Percentiles rank a stretch among this genome's conserved stretches.
Conservation (phyloP, 2,113 vertebrate species). For the Pseudonaja textilis region DNA sequence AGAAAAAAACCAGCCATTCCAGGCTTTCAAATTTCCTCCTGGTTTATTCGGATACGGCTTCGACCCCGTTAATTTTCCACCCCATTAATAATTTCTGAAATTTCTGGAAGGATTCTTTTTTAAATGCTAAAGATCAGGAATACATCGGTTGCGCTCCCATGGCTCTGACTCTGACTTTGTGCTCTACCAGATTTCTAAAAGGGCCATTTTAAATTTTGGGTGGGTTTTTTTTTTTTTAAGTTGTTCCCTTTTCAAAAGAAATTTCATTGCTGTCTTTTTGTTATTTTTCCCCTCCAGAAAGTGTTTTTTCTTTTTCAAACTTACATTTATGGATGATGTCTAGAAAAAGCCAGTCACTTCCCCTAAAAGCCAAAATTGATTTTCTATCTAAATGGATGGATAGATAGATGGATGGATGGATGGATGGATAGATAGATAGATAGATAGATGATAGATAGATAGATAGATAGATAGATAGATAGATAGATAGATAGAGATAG, state of each 20-base stretch:
- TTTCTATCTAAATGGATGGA: background rate
- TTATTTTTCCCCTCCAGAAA: conserved; percentile 46
- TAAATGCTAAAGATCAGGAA: background rate
- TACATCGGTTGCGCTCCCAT: background rate
- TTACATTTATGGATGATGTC: conserved; percentile 46
- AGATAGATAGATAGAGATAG: no score
- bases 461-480: no score
- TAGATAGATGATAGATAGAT: no score
- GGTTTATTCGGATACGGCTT: background rate
- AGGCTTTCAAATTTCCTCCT: background rate
- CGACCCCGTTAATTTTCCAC: background rate
- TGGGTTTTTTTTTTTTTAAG: conserved; percentile 47
- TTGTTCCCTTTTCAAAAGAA: conserved; percentile 46
- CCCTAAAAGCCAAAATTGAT: background rate
- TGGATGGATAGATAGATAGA: no score
- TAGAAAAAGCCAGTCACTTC: conserved; percentile 43
- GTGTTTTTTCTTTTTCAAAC: conserved; percentile 18
- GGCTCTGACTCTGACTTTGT: background rate
- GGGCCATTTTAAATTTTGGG: background rate
- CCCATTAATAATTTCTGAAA: background rate
- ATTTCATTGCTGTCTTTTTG: conserved; percentile 52
- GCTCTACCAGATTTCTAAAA: background rate
- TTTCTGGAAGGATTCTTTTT: background rate
- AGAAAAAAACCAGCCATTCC: background rate
- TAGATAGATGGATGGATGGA: no score